Evolutionary conservation across 2,888 invertebrate species (phyloP).

Genomic region (Andrena camellia): DNA sequence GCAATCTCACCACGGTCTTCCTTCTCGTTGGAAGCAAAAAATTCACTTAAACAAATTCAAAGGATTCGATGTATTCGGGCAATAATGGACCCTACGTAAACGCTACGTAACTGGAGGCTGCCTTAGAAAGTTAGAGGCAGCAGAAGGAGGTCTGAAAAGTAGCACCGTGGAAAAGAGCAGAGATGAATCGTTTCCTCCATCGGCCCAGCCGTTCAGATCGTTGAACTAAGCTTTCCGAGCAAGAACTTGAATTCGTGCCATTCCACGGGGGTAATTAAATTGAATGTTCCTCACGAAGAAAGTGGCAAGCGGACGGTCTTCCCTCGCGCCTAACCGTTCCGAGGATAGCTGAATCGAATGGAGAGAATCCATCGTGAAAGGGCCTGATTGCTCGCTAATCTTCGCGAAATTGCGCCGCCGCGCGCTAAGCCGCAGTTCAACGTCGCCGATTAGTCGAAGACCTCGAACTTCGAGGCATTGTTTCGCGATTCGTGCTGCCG

Average conservation of each 20-base stretch:
- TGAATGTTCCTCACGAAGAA: conserved; percentile 70
- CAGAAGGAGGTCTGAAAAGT: conserved; percentile 26
- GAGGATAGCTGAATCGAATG: conserved; percentile 69
- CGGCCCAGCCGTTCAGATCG: conserved; percentile 27
- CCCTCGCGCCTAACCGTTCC: conserved; percentile 54
- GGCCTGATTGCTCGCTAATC: conserved; percentile 75
- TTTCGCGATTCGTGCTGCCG: conserved; percentile 69
- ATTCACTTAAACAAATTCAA: conserved; percentile 14
- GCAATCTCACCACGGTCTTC: not conserved
- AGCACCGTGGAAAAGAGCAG: conserved; percentile 51
- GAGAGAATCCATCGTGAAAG: conserved; percentile 71
- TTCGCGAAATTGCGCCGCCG: conserved; percentile 71
- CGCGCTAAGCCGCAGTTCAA: conserved; percentile 65
- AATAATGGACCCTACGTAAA: conserved; percentile 19
- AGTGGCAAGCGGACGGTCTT: conserved; percentile 59
- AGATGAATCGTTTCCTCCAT: conserved; percentile 61
- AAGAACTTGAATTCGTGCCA: conserved; percentile 54
- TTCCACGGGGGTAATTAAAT: conserved; percentile 70
- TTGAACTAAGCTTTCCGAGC: conserved; percentile 44
- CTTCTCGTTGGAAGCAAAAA: not conserved
- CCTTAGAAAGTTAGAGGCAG: conserved; percentile 26
- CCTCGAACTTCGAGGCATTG: conserved; percentile 72
- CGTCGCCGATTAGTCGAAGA: conserved; percentile 73
- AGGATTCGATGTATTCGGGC: not conserved
- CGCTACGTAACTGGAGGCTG: conserved; percentile 15